phyloP scores from a whole-genome alignment of 64 coral and sea anemone genomes.

The Actinia equina region DNA sequence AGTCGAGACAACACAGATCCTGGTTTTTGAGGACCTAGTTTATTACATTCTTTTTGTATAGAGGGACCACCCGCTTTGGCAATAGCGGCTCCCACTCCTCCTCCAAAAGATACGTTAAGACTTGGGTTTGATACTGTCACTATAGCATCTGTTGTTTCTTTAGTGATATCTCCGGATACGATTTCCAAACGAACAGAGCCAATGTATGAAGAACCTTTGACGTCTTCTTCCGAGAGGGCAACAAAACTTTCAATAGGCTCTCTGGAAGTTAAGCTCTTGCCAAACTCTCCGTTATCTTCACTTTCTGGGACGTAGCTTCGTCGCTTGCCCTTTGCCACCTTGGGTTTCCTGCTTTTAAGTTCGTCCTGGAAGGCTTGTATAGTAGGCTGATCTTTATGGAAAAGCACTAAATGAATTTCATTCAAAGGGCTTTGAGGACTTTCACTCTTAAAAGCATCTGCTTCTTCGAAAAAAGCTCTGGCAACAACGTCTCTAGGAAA shows the following conservation, averaged over 20 bases:
- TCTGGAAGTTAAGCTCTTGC: not conserved
- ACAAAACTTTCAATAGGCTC: not conserved
- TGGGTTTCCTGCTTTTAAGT: conserved; percentile 16
- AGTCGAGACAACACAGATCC: conserved; percentile 40
- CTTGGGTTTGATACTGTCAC: conserved; percentile 40
- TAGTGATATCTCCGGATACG: conserved; percentile 54
- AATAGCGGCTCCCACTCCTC: conserved; percentile 61
- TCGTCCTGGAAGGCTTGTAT: conserved; percentile 60
- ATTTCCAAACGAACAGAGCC: conserved; percentile 36
- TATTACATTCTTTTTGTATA: conserved; percentile 51
- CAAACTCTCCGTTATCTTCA: not conserved
- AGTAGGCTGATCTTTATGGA: conserved; percentile 55
- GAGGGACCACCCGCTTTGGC: conserved; percentile 26
- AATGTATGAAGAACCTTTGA: not conserved
- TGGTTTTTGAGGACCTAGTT: conserved; percentile 1
- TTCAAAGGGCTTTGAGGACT: conserved; percentile 12
- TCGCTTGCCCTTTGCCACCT: not conserved
- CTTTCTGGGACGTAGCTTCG: not conserved
- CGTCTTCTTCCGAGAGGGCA: not conserved
- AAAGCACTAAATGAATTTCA: conserved; percentile 55
- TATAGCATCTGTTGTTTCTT: conserved; percentile 59
- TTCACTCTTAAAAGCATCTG: conserved; percentile 27
- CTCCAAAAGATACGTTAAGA: conserved; percentile 29
- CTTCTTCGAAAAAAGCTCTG: conserved; percentile 57
- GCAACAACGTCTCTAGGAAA: conserved; percentile 64